Evolutionary conservation across 2,113 vertebrate genomes (phyloP), one percentile per base, ranked within the genome.

Genomic region (Chaenocephalus aceratus): DNA sequence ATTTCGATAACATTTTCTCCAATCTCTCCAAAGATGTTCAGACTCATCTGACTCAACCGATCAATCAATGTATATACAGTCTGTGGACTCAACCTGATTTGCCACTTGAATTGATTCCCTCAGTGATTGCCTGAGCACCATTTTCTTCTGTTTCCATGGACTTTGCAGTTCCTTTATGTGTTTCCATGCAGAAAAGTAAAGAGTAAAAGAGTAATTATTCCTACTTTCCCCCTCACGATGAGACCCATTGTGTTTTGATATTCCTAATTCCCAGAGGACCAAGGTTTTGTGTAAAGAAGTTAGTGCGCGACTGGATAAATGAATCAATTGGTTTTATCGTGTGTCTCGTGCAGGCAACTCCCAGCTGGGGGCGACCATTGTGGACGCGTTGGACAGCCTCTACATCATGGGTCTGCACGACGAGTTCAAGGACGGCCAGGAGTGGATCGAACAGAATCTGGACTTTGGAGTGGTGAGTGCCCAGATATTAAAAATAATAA

Each of bases 371-470:
- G 98, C 98, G 75, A 97, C 97, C 65, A 98, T 99, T 80, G 97
- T 99, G 88, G 98, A 99, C 72, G 98, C 98, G 57, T 89, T 99
- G 90, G 98, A 99, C 94, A 98, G 97, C 1, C 96, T 99, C 74
- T 99, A 97, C 91, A 98, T 99, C 80, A 99, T 99, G 98, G 98
- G 98, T 34, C 96, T 99, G 70, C 96, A 97, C 0, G 96, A 97
- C 61, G 98, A 99, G 93, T 99, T 99, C 94, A 96, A 95, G 92
- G 98, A 99, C 70, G 97, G 97, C 54, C 96, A 99, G 88, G 97
- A 96, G 72, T 99, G 98, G 98, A 97, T 99, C 80, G 95, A 97
- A 74, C 96, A 98, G 89, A 97, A 97, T 80, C 96, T 99, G 92
- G 98, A 99, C 94, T 99, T 99, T 85, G 91, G 96, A 54, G 97